Base-by-base conservation (phyloP, 2,797 vertebrate genomes). In the Zenarchopterus dispar region DNA sequence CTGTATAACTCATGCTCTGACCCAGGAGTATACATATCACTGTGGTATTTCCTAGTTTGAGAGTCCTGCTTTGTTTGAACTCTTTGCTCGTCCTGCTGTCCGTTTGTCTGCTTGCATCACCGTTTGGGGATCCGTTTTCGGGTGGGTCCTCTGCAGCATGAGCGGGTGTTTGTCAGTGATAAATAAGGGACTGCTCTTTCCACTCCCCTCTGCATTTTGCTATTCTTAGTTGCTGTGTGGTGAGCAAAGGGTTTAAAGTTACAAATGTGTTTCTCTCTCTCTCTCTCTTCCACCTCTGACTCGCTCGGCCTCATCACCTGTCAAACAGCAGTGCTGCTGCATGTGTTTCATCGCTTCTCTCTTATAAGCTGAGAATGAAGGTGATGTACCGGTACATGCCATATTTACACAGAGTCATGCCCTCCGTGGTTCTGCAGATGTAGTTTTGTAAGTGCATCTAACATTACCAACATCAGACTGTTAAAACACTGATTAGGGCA, bases 221-320 rank as follows among this genome's bases (percentile, higher is more conserved):
- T 91, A 84, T 91, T 89, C 75, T 89, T 89, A 82, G 89, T 75
- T 5, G 24, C 67, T 26, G 67, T 53, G 69, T 48, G 70, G 67
- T 63, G 82, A 80, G 77, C 59, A 50, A 19, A 71, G 46, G 81
- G 86, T 92, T 88, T 92, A 91, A 84, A 90, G 90, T 94, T 93
- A 91, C 89, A 84, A 66, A 82, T 73, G 81, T 82, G 62, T 76
- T n/a, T 42, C 68, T 62, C 67, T 78, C 62, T 4, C 65, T 78
- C 43, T 67, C 21, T 18, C 11, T 31, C 36, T 68, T 61, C 53
- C 52, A 28, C 71, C 52, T 48, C 53, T 62, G 8, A 61, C 51
- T 36, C 23, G 0, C 50, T 75, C 56, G 49, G 2, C 64, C 42
- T 47, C 56, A 15, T 67, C 15, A 18, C 42, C 61, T 52, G 41